Evolutionary conservation across 2,888 invertebrate species (phyloP).

Genomic region (Pammene aurita): DNA sequence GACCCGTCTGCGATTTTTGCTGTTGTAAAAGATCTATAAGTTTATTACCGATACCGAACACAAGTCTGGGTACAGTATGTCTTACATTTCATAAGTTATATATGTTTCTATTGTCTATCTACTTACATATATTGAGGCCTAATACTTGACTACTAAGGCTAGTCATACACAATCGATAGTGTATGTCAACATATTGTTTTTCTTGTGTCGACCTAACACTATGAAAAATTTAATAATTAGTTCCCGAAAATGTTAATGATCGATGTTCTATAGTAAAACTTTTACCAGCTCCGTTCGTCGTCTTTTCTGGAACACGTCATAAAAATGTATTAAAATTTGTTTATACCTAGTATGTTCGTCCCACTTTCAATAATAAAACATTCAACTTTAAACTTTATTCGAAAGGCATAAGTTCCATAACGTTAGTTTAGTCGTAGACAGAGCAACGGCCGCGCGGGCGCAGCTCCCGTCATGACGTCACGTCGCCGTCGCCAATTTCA

Average conservation of each 20-base stretch:
- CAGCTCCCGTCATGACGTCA: constrained; percentile 55
- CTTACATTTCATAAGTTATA: no score
- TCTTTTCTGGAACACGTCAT: constrained; percentile 24
- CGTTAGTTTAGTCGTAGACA: neutral
- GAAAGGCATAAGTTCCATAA: neutral
- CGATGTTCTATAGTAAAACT: neutral
- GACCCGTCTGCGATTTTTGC: neutral
- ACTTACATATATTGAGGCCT: no score
- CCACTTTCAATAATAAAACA: neutral
- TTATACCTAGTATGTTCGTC: constrained; percentile 5
- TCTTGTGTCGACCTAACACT: no score
- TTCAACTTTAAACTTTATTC: neutral
- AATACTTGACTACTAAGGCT: no score
- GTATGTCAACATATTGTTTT: no score
- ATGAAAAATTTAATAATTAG: no score
- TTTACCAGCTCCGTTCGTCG: constrained; percentile 9
- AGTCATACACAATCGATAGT: no score
- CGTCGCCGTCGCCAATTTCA: constrained; percentile 54
- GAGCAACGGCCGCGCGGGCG: constrained; percentile 39
- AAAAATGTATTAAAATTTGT: constrained; percentile 28
- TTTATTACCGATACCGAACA: neutral
- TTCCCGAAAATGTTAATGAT: no score
- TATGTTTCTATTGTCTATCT: neutral
- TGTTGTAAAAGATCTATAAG: neutral
- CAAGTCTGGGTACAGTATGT: no score